Conservation (phyloP, 2,113 vertebrate genomes). For the Ptilorrhoa leucosticta region DNA sequence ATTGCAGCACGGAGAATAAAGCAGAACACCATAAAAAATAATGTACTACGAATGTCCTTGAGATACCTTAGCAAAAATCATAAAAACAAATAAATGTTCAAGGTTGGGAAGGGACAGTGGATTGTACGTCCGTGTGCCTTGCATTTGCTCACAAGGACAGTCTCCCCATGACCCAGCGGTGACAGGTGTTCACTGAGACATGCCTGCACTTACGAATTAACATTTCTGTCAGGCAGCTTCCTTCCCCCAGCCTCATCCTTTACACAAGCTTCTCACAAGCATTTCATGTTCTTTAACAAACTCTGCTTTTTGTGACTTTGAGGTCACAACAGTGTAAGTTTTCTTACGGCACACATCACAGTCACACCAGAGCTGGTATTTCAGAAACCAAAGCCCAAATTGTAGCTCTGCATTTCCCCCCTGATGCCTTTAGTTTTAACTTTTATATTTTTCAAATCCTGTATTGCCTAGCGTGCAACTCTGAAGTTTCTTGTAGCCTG, state of each 20-base stretch:
- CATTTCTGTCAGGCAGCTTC: background rate
- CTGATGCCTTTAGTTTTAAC: too few relatives aligned
- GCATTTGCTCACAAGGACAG: background rate
- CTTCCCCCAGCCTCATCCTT: background rate
- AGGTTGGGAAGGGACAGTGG: accelerated
- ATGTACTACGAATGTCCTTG: background rate
- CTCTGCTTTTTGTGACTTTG: background rate
- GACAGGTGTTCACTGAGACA: background rate
- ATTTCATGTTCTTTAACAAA: background rate
- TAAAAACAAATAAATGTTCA: background rate
- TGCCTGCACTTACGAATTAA: background rate
- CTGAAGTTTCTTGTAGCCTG: too few relatives aligned
- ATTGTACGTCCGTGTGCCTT: background rate
- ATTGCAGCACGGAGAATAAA: background rate
- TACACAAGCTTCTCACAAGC: accelerated
- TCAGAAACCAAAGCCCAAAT: background rate
- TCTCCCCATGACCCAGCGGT: background rate
- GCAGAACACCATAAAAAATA: background rate
- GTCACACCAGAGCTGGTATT: background rate
- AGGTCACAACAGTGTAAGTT: background rate
- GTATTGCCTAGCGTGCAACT: too few relatives aligned
- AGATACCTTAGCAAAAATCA: background rate
- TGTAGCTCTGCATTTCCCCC: background rate
- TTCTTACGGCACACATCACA: background rate
- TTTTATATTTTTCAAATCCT: too few relatives aligned